A percentile compares a stretch with the other conserved stretches of the same genome.
These are phyloP conservation scores for Lymantria monacha DNA, from an alignment of 2,888 invertebrate genomes.

Conservation along the genomic window DNA sequence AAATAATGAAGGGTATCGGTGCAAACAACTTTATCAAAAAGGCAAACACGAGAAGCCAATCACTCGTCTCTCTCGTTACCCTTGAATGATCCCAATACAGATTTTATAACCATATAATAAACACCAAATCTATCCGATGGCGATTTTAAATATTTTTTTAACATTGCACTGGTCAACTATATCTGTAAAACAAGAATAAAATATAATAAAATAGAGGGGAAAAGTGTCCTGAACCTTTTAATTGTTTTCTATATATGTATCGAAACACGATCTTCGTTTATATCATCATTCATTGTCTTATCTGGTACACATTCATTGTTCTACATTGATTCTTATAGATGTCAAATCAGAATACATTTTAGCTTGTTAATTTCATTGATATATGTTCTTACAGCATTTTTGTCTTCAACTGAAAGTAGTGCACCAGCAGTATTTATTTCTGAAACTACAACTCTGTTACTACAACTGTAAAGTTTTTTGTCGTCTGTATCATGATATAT, in stretches of 20 bases:
- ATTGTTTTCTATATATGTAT: slow-evolving; percentile 58
- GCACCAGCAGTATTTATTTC: slow-evolving; percentile 52
- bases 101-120: slow-evolving; percentile 44
- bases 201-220: slow-evolving; percentile 62
- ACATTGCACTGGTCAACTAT: slow-evolving; percentile 28
- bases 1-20: slow-evolving; percentile 65
- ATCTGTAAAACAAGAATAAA: slow-evolving; percentile 46
- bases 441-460: slow-evolving; percentile 71
- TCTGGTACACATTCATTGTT: slow-evolving; percentile 43
- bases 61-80: slow-evolving; percentile 53
- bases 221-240: slow-evolving; percentile 62
- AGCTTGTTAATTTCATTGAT: slow-evolving; percentile 44
- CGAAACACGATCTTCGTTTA: slow-evolving; percentile 50
- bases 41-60: slow-evolving; percentile 57
- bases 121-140: slow-evolving; percentile 38
- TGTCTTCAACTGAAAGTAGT: slow-evolving; percentile 51
- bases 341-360: slow-evolving; percentile 48
- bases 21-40: slow-evolving; percentile 70
- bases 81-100: slow-evolving; percentile 53
- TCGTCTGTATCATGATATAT: slow-evolving; percentile 45
- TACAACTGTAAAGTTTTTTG: slow-evolving; percentile 64
- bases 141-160: slow-evolving; percentile 41
- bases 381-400: slow-evolving; percentile 50
- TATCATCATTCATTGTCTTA: slow-evolving; percentile 51
- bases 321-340: slow-evolving; percentile 50